A percentile compares a stretch with the other conserved stretches of the same genome.
Conservation (phyloP, 1,140 invertebrate species). For the Bombus cullumanus region DNA sequence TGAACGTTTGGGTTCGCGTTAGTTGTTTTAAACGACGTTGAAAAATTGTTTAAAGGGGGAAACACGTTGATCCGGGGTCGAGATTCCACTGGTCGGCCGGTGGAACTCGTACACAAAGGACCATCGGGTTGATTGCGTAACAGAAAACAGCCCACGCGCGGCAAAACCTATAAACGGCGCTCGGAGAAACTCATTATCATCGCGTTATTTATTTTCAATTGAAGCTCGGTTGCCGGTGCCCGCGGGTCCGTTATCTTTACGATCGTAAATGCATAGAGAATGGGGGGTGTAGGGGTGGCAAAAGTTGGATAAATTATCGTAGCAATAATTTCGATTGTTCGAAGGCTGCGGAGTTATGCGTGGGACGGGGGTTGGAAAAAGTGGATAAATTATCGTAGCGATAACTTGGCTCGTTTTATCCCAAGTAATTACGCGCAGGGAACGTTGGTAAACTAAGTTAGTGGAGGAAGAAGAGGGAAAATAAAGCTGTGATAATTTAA, state of each 20-base stretch:
- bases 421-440: background rate
- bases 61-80: background rate
- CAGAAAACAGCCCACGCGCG: constrained; percentile 39
- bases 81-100: background rate
- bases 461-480: no score
- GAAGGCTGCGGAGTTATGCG: background rate
- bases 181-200: constrained; percentile 41
- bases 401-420: background rate
- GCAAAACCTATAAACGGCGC: background rate
- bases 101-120: constrained; percentile 16
- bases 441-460: no score
- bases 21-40: background rate
- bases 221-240: constrained; percentile 17
- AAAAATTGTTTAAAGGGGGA: no score
- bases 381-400: background rate
- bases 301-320: background rate
- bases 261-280: background rate
- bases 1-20: background rate
- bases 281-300: background rate
- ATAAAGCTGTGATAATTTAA: background rate
- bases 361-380: background rate
- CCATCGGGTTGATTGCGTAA: constrained; percentile 24
- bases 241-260: constrained; percentile 22
- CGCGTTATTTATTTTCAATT: constrained; percentile 43
- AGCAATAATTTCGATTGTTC: background rate